These are phyloP conservation scores for Lucifuga dentata DNA, from an alignment of 2,113 vertebrate species.

Conservation along the genomic window DNA sequence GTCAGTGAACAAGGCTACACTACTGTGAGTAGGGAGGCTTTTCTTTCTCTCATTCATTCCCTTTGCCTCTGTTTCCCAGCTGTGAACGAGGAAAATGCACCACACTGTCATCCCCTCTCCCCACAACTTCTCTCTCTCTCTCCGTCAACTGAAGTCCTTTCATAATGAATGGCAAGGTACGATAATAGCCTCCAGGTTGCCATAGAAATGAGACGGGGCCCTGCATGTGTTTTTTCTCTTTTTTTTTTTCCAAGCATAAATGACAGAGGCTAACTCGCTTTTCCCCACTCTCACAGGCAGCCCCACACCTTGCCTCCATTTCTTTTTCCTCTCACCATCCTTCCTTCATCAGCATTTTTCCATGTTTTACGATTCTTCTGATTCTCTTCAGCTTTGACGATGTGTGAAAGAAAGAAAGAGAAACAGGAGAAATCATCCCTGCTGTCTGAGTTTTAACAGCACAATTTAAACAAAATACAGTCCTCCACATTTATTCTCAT, in stretches of 20 bases:
- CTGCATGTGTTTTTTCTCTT: conserved; percentile 87
- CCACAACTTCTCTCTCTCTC: conserved; percentile 80
- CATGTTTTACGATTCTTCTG: not conserved
- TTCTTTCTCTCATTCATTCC: conserved; percentile 44
- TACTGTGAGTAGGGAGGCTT: not conserved
- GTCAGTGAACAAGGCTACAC: conserved; percentile 12
- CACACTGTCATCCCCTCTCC: conserved; percentile 34
- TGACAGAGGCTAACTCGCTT: conserved; percentile 87
- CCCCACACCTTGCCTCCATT: conserved; percentile 44
- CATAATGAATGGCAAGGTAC: conserved; percentile 99
- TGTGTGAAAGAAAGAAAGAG: conserved; percentile 16
- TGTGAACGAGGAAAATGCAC: conserved; percentile 56
- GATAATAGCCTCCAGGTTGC: conserved; percentile 96
- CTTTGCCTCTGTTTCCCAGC: conserved; percentile 48
- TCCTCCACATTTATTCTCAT: conserved; percentile 9
- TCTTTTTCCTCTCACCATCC: conserved; percentile 14
- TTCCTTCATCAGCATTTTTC: conserved; percentile 28
- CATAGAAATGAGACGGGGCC: conserved; percentile 96
- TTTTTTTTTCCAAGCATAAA: conserved; percentile 81
- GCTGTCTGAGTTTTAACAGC: too few relatives aligned
- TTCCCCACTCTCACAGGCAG: conserved; percentile 26
- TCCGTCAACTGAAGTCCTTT: conserved; percentile 94
- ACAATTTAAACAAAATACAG: not conserved
- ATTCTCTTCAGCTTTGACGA: conserved; percentile 26
- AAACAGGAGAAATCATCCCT: not conserved